Evolutionary conservation across 64 coral and sea anemone species (phyloP), one percentile per base, ranked within the genome.

Genomic region (Actinia tenebrosa): DNA sequence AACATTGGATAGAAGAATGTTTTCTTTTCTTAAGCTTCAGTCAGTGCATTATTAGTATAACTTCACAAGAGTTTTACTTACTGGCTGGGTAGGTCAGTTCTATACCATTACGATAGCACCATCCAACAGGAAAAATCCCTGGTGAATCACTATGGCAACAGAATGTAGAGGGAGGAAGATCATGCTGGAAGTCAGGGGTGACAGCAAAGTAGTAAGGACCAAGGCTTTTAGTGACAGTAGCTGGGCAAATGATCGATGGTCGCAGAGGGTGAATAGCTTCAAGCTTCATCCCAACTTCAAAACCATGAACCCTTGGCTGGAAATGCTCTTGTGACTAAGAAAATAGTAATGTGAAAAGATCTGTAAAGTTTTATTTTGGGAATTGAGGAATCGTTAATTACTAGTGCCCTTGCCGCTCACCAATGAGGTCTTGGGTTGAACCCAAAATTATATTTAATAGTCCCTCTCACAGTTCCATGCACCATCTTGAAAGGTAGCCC

Each of bases 251-350:
- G 22, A 89, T 86, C 18, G 85, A 92, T 77, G 96, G 96, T 63
- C 90, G 87, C 13, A 88, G 22, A 20, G 90, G 92, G 64, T 98
- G 96, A 82, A 98, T 92, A 22, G 79, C 92, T 66, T 98, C 96
- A 18, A 98, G 75, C 54, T 98, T 98, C 96, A 98, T 98, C 19
- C 96, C 92, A 78, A 92, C 88, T 95, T 98, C 96, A 98, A 98
- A 98, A 47, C 92, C 92, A 95, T 98, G 96, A 56, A 98, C 96
- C 71, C 90, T 85, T 85, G 92, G 96, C 25, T 98, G 92, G 55
- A 94, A 98, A 84, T 94, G 92, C 30, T 98, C 96, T 85, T 98
- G 90, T 15, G 93, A 92, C 89, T 92, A 71, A 86, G 80, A 85
- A 77, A 14, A 72, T 0, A 75, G 0, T 50, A 50, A 50, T 50